Evolutionary conservation across 2,888 invertebrate species (phyloP).

Genomic region (Ischnus inquisitorius): DNA sequence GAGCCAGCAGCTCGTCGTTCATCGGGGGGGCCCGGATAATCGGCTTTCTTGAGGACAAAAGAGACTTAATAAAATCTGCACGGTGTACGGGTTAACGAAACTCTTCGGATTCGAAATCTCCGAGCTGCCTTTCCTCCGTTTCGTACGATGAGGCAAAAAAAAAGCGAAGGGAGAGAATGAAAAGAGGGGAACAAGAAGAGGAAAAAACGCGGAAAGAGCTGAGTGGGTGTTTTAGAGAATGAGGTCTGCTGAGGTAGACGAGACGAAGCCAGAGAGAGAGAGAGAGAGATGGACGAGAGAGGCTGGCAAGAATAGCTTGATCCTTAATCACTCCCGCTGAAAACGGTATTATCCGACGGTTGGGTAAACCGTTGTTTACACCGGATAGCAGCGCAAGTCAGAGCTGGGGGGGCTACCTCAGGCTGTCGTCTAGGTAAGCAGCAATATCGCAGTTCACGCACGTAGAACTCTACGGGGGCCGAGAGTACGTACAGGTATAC

Average conservation of each 20-base stretch:
- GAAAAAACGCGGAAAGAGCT: not conserved
- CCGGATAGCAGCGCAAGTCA: constrained; percentile 42
- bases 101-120: constrained; percentile 28
- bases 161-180: not conserved
- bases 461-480: constrained; percentile 57
- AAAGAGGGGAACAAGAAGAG: not conserved
- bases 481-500: constrained; percentile 34
- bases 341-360: constrained; percentile 65
- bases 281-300: not conserved
- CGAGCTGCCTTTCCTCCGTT: not conserved
- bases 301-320: constrained; percentile 41
- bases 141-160: constrained; percentile 1
- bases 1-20: constrained; percentile 5
- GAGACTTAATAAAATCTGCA: constrained; percentile 55
- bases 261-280: not conserved
- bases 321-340: constrained; percentile 57
- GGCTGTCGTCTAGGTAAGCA: constrained; percentile 66
- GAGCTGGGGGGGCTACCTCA: constrained; percentile 1
- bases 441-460: constrained; percentile 70
- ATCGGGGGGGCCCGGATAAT: constrained; percentile 39
- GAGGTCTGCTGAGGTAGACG: constrained; percentile 1
- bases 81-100: constrained; percentile 47
- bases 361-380: constrained; percentile 73
- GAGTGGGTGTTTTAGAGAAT: constrained; percentile 4
- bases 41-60: constrained; percentile 56